Evolutionary conservation across 2,888 invertebrate species (phyloP).

Genomic region (Venusia cambrica): DNA sequence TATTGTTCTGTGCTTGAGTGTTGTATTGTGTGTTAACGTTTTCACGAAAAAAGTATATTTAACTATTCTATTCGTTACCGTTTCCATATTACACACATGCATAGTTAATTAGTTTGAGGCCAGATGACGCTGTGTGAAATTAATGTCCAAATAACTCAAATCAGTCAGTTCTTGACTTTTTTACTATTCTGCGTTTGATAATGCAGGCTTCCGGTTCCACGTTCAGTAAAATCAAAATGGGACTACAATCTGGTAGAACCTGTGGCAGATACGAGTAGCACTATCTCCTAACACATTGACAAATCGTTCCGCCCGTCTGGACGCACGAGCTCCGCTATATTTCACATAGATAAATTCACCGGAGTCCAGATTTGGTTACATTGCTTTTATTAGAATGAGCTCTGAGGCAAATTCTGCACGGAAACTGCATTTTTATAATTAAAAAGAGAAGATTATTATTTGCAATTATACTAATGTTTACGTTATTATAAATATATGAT

Average conservation of each 20-base stretch:
- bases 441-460: too few relatives aligned
- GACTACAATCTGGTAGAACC: conserved; percentile 7
- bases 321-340: conserved; percentile 24
- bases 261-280: conserved; percentile 8
- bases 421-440: too few relatives aligned
- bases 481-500: too few relatives aligned
- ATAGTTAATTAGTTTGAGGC: too few relatives aligned
- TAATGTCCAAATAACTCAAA: too few relatives aligned
- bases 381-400: conserved; percentile 12
- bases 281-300: conserved; percentile 22
- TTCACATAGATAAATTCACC: conserved; percentile 36
- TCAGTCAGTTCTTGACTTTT: background rate
- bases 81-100: too few relatives aligned
- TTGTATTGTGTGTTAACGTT: too few relatives aligned
- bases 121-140: too few relatives aligned
- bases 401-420: background rate
- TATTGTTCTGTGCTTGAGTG: too few relatives aligned
- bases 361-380: conserved; percentile 24
- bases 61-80: too few relatives aligned
- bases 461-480: too few relatives aligned
- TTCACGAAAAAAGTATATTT: too few relatives aligned
- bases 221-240: background rate
- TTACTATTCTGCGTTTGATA: background rate
- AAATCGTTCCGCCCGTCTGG: conserved; percentile 16
- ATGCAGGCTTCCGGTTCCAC: background rate